Percentiles rank a stretch among this genome's conserved stretches.
phyloP scores from a whole-genome alignment of 2,888 invertebrate genomes.

The Volucella inanis region DNA sequence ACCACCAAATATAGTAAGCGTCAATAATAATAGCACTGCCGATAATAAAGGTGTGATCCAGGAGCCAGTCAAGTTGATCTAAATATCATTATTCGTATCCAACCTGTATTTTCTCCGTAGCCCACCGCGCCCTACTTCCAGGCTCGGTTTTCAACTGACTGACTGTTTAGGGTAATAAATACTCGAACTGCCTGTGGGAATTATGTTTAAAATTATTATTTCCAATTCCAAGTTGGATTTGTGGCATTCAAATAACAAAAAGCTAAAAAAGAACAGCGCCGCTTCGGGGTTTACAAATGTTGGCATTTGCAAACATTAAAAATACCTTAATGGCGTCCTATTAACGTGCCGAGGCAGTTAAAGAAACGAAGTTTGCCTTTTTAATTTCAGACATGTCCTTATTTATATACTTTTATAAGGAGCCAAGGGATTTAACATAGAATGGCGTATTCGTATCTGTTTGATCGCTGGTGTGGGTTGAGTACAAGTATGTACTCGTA shows the following conservation, averaged over 20 bases:
- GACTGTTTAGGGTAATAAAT: slow-evolving; percentile 20
- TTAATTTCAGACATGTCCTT: slow-evolving; percentile 36
- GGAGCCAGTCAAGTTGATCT: slow-evolving; percentile 38
- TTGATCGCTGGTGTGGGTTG: not conserved
- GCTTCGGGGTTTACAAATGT: slow-evolving; percentile 29
- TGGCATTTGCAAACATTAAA: slow-evolving; percentile 45
- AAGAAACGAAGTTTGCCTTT: slow-evolving; percentile 12
- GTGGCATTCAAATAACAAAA: not conserved
- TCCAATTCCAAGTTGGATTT: slow-evolving; percentile 38
- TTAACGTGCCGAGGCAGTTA: slow-evolving; percentile 38
- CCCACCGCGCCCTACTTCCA: not conserved
- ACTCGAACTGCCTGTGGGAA: slow-evolving; percentile 43
- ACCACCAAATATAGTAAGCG: not conserved
- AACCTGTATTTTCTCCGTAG: not conserved
- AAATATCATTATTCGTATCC: slow-evolving; percentile 30
- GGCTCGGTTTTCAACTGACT: not conserved
- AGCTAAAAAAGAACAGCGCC: not conserved
- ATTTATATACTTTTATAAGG: slow-evolving; percentile 8
- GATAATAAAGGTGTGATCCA: slow-evolving; percentile 23
- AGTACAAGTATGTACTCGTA: no score
- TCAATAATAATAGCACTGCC: not conserved
- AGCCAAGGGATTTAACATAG: not conserved
- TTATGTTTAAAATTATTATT: slow-evolving; percentile 42
- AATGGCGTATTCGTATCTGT: no score
- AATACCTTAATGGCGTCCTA: slow-evolving; percentile 46